Evolutionary conservation across 1,140 invertebrate genomes (phyloP).

Genomic region (Microplitis demolitor): DNA sequence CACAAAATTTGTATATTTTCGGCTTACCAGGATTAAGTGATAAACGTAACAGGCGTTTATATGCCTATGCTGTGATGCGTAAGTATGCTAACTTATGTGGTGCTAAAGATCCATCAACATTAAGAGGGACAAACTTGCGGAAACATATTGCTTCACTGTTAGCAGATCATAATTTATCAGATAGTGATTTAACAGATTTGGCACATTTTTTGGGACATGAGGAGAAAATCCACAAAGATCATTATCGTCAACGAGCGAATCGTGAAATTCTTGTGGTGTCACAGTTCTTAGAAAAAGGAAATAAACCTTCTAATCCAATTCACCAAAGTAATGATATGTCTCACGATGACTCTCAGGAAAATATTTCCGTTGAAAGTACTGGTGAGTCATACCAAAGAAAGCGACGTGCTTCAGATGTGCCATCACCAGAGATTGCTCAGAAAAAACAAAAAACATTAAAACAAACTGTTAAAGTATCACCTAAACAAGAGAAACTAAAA

Average conservation of each 20-base stretch:
- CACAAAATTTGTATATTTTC: constrained; percentile 19
- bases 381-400: not conserved
- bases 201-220: constrained; percentile 18
- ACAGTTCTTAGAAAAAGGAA: too few species aligned
- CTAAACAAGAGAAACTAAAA: not conserved
- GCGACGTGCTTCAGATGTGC: not conserved
- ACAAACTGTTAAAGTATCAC: not conserved
- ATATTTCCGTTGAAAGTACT: not conserved
- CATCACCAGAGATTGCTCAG: not conserved
- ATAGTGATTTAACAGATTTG: constrained; percentile 1
- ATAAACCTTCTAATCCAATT: too few species aligned
- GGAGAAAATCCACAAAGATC: constrained; percentile 10
- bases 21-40: constrained; percentile 11
- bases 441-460: not conserved
- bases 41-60: not conserved
- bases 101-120: not conserved
- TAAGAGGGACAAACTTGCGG: constrained; percentile 1
- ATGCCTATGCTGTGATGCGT: not conserved
- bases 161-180: constrained; percentile 7
- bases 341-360: not conserved
- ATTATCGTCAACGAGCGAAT: constrained; percentile 4
- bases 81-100: constrained; percentile 14
- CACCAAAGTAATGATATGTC: not conserved
- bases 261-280: not conserved
- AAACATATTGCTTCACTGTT: constrained; percentile 23